Base-by-base conservation (phyloP, 1,140 invertebrate species). In the Oppia nitens region DNA sequence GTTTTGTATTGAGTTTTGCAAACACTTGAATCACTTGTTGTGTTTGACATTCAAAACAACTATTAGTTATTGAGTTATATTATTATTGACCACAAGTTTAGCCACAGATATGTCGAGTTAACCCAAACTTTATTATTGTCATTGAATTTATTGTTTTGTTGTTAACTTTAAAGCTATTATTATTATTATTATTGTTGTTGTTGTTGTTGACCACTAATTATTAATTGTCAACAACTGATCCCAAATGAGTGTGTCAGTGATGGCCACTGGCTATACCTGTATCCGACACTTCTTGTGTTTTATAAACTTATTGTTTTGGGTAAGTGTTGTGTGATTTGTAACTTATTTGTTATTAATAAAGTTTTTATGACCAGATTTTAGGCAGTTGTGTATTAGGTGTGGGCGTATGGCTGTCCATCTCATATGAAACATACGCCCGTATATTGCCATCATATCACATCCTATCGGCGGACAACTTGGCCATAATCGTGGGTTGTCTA, bases 281-380 rank as follows among this genome's bases (percentile, higher is more conserved):
- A 80, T 85, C 63, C 75, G 83, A 64, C 78, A 81, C 69, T 76
- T 82, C 47, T 83, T 85, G 66, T 83, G 82, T 66, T 80, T 81
- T 70, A 74, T 84, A 62, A 85, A 85, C 70, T 77, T 84, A 47
- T 71, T 84, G 55, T 76, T 84, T 65, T 85, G 83, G 83, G 83
- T 85, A 73, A 74, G 76, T 76, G 29, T 21, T 52, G 1, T 11
- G 14, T 55, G 48, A 2, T 24, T 2, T 2, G 29, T 9, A 40
- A 9, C 17, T 40, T 17, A 40, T 40, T 40, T 40, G 6, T 9
- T 40, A 9, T 40, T 17, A 40, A 9, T 40, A 9, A 9, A 40
- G 17, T 40, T 40, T 40, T 17, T 40, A 6, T 40, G 6, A 32
- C 47, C 23, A 56, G 21, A 26, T 53, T 47, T 27, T n/a, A 48